A percentile compares a stretch with the other conserved stretches of the same genome.
Conservation (phyloP, 92 coral and sea anemone species). For the Zoanthus gigantus region DNA sequence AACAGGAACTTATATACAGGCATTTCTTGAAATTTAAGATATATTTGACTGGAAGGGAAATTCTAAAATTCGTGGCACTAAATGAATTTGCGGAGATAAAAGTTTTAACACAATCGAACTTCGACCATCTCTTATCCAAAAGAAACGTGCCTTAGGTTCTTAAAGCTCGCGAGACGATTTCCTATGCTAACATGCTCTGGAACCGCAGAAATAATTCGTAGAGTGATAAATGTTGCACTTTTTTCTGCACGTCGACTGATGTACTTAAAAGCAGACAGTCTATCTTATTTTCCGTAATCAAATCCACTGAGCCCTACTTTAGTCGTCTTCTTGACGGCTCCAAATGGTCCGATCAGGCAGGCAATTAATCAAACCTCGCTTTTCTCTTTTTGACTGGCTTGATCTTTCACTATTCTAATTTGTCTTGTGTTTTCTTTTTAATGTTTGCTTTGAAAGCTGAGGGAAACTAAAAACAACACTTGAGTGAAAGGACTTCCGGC, state of each 20-base stretch:
- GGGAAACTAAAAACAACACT: conserved; percentile 77
- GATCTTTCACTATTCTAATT: conserved; percentile 67
- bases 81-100: neutral
- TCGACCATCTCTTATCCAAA: neutral
- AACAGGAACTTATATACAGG: neutral
- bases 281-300: conserved; percentile 17
- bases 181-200: conserved; percentile 31
- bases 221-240: conserved; percentile 62
- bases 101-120: neutral
- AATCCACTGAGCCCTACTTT: neutral
- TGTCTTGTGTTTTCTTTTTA: conserved; percentile 66
- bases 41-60: neutral
- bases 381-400: conserved; percentile 67
- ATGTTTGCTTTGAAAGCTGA: conserved; percentile 80
- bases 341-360: conserved; percentile 44
- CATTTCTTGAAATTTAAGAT: conserved; percentile 1
- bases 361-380: conserved; percentile 75
- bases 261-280: conserved; percentile 32
- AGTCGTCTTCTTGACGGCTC: conserved; percentile 7
- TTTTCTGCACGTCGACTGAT: conserved; percentile 59
- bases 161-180: conserved; percentile 17
- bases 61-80: neutral
- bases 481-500: conserved; percentile 87
- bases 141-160: conserved; percentile 16
- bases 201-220: conserved; percentile 49